Conservation (phyloP, 2,888 invertebrate genomes). For the Zele albiditarsus region DNA sequence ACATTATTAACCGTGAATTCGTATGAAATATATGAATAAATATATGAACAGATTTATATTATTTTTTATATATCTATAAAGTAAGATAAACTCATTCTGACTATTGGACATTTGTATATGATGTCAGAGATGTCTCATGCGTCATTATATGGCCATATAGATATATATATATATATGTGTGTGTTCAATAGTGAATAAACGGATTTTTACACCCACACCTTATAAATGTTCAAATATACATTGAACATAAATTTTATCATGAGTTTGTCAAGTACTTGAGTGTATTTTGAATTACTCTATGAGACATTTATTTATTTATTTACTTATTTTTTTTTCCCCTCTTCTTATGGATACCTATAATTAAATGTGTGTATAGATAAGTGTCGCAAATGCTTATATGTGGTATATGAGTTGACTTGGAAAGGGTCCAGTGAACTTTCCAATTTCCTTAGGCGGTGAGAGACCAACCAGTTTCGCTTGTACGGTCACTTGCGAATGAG, state of each 20-base stretch:
- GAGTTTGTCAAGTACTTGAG: not conserved
- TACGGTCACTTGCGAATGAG: slow-evolving; percentile 1
- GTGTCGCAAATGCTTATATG: slow-evolving; percentile 11
- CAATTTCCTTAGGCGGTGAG: slow-evolving; percentile 54
- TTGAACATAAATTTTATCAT: not conserved
- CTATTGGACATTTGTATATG: slow-evolving; percentile 7
- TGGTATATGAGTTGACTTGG: slow-evolving; percentile 6
- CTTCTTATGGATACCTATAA: not conserved
- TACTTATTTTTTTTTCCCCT: not conserved
- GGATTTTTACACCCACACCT: slow-evolving; percentile 22
- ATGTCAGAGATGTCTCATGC: slow-evolving; percentile 16
- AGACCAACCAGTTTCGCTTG: slow-evolving; percentile 50
- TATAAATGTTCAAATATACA: not conserved
- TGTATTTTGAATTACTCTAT: not conserved
- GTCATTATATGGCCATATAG: slow-evolving; percentile 6
- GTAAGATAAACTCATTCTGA: not conserved
- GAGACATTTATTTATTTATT: not conserved
- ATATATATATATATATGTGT: slow-evolving; percentile 1
- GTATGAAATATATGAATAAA: not conserved
- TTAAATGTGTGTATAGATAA: slow-evolving; percentile 13
- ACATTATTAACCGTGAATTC: no score
- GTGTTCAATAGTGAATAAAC: slow-evolving; percentile 9
- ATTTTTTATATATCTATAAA: not conserved
- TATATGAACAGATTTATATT: not conserved
- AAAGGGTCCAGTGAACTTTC: slow-evolving; percentile 47